Base-by-base conservation (phyloP, 2,797 vertebrate species). In the Cossypha caffra region DNA sequence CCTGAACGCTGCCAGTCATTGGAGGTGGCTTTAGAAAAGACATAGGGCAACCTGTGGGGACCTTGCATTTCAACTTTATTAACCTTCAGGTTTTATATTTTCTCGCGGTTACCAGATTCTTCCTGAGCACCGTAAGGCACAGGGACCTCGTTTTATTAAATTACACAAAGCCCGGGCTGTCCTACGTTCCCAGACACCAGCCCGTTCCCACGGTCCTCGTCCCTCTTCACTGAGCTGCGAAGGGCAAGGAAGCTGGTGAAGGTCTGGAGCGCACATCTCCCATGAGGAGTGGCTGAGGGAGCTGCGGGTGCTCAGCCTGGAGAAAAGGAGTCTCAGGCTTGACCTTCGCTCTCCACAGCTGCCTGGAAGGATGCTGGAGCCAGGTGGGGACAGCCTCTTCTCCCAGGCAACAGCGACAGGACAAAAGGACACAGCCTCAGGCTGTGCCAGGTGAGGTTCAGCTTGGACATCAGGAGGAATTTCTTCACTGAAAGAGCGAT, bases 1-100 rank as follows among this genome's bases (percentile, higher is more conserved):
- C 25, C 29, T 3, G 7, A 51, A 62, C 3, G 0, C 40, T 12
- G 25, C 5, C 2, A 11, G 13, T 19, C 68, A 33, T 5, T 2
- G 4, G 35, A 37, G 12, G 0, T 11, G 26, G 10, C 62, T 71
- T 63, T 14, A 43, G 29, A 45, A 62, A 71, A 38, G 48, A 6
- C 14, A 0, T 18, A n/a, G 35, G 11, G n/a, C 29, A 88, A 24
- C 9, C 1, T 2, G 9, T 8, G 6, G 8, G 28, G 10, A 16
- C 17, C 31, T 51, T 45, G 38, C 63, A 50, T 47, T 74, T 63
- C 40, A 21, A 2, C 26, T 68, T 79, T 43, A 68, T 78, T 62
- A 73, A 71, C 48, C 13, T 43, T 51, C 63, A 18, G 13, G 40
- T 16, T 66, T 85, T 51, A 38, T 5, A 42, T 6, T 33, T 37